A percentile compares a stretch with the other conserved stretches of the same genome.
Evolutionary conservation across 2,113 vertebrate species (phyloP).

Genomic region (Zootoca vivipara): DNA sequence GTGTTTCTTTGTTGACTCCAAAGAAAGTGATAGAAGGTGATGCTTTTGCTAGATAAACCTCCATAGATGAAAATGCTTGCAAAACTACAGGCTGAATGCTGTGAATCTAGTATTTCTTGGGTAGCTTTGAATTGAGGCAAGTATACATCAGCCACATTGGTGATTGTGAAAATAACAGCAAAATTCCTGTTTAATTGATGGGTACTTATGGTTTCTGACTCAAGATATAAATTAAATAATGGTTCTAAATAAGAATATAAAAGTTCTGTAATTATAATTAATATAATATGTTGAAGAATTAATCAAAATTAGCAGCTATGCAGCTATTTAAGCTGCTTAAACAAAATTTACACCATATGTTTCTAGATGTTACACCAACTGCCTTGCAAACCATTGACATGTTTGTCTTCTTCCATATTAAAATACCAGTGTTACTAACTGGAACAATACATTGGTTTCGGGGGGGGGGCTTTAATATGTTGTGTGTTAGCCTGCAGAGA

Average conservation of each 20-base stretch:
- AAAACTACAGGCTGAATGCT: background rate
- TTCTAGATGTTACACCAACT: constrained; percentile 57
- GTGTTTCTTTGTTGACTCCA: background rate
- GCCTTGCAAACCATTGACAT: constrained; percentile 54
- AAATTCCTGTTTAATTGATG: background rate
- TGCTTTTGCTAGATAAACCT: background rate
- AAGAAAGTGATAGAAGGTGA: background rate
- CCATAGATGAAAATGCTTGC: background rate
- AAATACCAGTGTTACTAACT: constrained; percentile 51
- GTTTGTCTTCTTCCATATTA: constrained; percentile 47
- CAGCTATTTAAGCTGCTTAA: constrained; percentile 29
- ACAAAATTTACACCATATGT: constrained; percentile 61
- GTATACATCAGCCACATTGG: background rate
- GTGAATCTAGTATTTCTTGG: background rate
- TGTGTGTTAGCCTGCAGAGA: constrained; percentile 19
- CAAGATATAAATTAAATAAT: background rate
- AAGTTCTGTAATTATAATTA: background rate
- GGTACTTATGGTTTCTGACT: background rate
- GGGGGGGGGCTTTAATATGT: constrained; percentile 37
- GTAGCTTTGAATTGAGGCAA: background rate
- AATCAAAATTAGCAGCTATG: constrained; percentile 27
- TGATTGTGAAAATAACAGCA: background rate
- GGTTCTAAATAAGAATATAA: constrained; percentile 1
- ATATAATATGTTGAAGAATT: constrained; percentile 6
- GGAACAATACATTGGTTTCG: constrained; percentile 41